Evolutionary conservation across 2,888 invertebrate genomes (phyloP), one percentile per base, ranked within the genome.

Genomic region (Asteroscopus sphinx): DNA sequence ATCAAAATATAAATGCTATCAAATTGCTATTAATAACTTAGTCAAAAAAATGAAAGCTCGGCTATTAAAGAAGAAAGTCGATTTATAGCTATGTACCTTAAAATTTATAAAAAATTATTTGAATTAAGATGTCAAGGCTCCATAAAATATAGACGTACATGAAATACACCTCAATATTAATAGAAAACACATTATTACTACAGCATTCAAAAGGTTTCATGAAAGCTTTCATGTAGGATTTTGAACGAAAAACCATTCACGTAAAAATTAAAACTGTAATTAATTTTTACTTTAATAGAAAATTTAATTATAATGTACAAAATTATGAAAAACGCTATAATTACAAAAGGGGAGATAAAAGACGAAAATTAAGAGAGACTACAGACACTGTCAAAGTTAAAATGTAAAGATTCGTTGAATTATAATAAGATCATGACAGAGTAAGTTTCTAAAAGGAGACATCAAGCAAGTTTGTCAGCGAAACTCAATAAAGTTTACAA

Each of bases 401-500:
- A 47, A 25, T 26, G 11, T 21, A 21, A 21, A 21, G 21, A 21
- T 6, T 21, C 21, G 4, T 51, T 13, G n/a, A 45, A 42, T 53
- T 30, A 36, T 30, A 46, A 46, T 16, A 62, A 35, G 30, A 37
- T 28, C 12, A 35, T 33, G 54, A 45, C 42, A 35, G 21, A 4
- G 47, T 6, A 63, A 58, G 25, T 67, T 67, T 56, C 39, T 37
- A 56, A 54, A 54, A 40, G 36, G 26, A 25, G 33, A 7, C 28
- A 12, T 45, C 44, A 40, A 55, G 15, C 25, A 63, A 73, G 49
- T 63, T 68, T 46, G 49, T 39, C 17, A 33, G 28, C 17, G 11
- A 30, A 15, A 53, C 52, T 60, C 13, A 26, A 56, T 55, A 30
- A 57, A 61, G 58, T 75, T 75, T 26, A 58, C 47, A 65, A 67